phyloP scores from a whole-genome alignment of 2,888 invertebrate species.

The Cremastinae sp. region DNA sequence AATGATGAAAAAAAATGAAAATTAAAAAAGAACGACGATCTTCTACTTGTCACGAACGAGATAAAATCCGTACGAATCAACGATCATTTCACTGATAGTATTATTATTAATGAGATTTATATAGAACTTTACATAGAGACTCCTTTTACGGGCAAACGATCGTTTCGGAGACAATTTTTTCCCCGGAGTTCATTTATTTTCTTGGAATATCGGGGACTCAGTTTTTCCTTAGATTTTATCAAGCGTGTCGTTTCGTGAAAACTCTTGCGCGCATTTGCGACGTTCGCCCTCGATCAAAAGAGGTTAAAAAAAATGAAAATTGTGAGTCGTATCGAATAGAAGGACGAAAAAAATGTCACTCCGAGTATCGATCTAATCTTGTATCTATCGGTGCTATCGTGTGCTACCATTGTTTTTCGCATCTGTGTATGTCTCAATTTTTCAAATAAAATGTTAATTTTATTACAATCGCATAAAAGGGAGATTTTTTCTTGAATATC shows the following conservation, averaged over 20 bases:
- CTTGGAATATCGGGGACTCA: no score
- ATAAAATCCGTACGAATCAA: conserved; percentile 37
- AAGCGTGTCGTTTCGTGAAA: neutral
- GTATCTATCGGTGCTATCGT: conserved; percentile 75
- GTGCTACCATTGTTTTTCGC: conserved; percentile 75
- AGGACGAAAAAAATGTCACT: conserved; percentile 40
- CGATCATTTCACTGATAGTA: conserved; percentile 54
- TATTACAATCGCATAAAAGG: conserved; percentile 68
- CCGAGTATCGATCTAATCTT: conserved; percentile 68
- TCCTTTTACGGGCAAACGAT: neutral
- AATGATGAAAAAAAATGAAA: conserved; percentile 29
- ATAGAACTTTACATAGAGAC: conserved; percentile 5
- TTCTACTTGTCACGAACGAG: conserved; percentile 23
- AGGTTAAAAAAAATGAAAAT: neutral
- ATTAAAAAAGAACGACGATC: conserved; percentile 41
- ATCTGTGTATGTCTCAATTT: conserved; percentile 77
- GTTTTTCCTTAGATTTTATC: neutral
- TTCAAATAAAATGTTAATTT: conserved; percentile 78
- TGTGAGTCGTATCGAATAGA: neutral
- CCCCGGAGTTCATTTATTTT: no score
- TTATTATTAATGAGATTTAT: conserved; percentile 41
- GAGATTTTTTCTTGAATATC: neutral
- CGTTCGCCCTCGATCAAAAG: neutral
- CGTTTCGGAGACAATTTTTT: neutral
- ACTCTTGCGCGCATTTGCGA: no score